Evolutionary conservation across 1,140 invertebrate species (phyloP), one percentile per base, ranked within the genome.

Genomic region (Psilanteris sp.): DNA sequence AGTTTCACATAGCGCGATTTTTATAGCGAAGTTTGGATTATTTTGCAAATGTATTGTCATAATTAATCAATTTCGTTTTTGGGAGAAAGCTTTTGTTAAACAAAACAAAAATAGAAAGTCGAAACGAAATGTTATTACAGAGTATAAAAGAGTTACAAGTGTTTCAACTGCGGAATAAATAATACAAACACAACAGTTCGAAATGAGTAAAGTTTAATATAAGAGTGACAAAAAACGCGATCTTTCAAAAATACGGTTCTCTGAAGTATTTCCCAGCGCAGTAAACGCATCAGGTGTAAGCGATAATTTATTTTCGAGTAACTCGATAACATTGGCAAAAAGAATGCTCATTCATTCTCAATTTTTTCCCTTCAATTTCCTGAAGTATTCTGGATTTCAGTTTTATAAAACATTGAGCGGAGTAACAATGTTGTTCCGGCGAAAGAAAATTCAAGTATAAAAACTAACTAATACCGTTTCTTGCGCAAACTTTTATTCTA

Each of bases 251-350:
- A 39, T 20, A 44, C 27, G 22, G 46, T 43, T 34, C 37, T 55
- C 37, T 37, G 50, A 55, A 46, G 48, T 55, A 67, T 46, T 54
- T 57, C 57, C 57, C 62, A 29, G 39, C 46, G 62, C 20, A 13
- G 20, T 20, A 36, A 24, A 32, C 31, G 46, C 48, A 29, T 66
- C 61, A 36, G 14, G 29, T 54, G 48, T 34, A 37, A 48, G 34
- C 22, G 4, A 39, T 34, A 62, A 62, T 62, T 36, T 61, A 37
- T 37, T 46, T 61, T 37, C 22, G n/a, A 11, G 55, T 48, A 61
- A 61, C 22, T 13, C 10, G 55, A 48, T 9, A 41, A 36, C 22
- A 7, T 16, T 6, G 9, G 24, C 2, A 15, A 13, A 41, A 37
- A 32, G 18, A 31, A 36, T 24, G 18, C 26, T 16, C 22, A 16